These are phyloP conservation scores for Abramis brama DNA, from an alignment of 2,113 vertebrate genomes.

Conservation along the genomic window DNA sequence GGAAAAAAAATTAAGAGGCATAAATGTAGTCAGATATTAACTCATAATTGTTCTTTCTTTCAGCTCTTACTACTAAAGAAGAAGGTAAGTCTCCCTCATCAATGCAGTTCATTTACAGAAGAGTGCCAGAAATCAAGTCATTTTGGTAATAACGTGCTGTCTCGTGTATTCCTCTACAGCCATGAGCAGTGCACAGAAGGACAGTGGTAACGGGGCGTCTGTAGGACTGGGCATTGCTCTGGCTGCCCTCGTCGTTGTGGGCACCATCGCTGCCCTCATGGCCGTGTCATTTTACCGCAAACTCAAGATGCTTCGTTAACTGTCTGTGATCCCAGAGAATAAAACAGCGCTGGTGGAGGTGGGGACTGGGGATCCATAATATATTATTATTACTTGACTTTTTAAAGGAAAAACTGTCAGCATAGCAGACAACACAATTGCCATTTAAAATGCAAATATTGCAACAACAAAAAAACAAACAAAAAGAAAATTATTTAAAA, in stretches of 20 bases:
- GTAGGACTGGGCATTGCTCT: constrained; percentile 68
- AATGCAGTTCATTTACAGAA: neutral
- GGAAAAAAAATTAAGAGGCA: neutral
- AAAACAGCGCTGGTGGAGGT: constrained; percentile 55
- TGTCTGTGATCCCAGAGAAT: neutral
- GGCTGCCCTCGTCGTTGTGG: constrained; percentile 64
- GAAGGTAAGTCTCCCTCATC: constrained; percentile 58
- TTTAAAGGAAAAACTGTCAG: neutral
- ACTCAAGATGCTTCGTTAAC: constrained; percentile 55
- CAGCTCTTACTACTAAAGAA: constrained; percentile 64
- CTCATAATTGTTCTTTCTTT: constrained; percentile 46
- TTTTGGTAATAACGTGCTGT: constrained; percentile 20
- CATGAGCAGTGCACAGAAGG: constrained; percentile 56
- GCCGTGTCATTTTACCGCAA: constrained; percentile 64
- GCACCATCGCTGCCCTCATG: constrained; percentile 60
- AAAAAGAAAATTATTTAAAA: neutral
- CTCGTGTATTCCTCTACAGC: constrained; percentile 54
- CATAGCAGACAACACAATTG: neutral
- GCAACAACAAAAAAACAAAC: neutral
- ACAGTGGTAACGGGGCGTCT: constrained; percentile 37
- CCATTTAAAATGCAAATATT: constrained; percentile 6
- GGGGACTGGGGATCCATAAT: constrained; percentile 45
- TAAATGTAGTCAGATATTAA: neutral
- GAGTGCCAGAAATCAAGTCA: neutral
- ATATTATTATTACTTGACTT: constrained; percentile 2